Evolutionary conservation across 2,888 invertebrate genomes (phyloP), one percentile per base, ranked within the genome.

Genomic region (Watsonalla cultraria): DNA sequence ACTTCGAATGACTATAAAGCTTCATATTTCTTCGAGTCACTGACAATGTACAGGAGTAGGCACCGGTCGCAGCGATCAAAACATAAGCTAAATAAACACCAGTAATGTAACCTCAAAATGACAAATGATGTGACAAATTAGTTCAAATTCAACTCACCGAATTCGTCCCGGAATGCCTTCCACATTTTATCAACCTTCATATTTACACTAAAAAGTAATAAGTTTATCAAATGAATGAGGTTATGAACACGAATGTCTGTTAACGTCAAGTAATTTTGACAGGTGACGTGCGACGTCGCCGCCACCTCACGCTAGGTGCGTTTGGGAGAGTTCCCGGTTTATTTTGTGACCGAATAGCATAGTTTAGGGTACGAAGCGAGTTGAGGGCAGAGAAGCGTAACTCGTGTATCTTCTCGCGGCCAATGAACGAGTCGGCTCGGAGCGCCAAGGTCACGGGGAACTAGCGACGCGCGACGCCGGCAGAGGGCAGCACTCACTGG

Each of bases 251-350:
- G 70, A 72, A 63, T 67, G 68, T 76, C 66, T 69, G 66, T 64
- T 61, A 72, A 74, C 71, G 78, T 84, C 85, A 87, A 82, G 79
- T 84, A 83, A 82, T 89, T 79, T 83, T 90, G 86, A 89, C 88
- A 89, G 86, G 70, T 86, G 85, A 82, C 77, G 72, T 68, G 66
- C 73, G 77, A 68, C 75, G 73, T 79, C 78, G 79, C 73, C 71
- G 77, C 74, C 78, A 81, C 78, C 79, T 79, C 61, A 68, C 66
- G 65, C 66, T 70, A 67, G 65, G 74, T 66, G 71, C 64, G 63
- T 66, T 61, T 64, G 68, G 75, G 72, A 74, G 63, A 64, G 64
- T 71, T 80, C 78, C 80, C 74, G 74, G 66, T 72, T n/a, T 74
- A 64, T 63, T 66, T 52, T 66, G 66, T 74, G 74, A 69, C 73